Evolutionary conservation across 2,113 vertebrate genomes (phyloP).

Genomic region (Telmatochromis sp.): DNA sequence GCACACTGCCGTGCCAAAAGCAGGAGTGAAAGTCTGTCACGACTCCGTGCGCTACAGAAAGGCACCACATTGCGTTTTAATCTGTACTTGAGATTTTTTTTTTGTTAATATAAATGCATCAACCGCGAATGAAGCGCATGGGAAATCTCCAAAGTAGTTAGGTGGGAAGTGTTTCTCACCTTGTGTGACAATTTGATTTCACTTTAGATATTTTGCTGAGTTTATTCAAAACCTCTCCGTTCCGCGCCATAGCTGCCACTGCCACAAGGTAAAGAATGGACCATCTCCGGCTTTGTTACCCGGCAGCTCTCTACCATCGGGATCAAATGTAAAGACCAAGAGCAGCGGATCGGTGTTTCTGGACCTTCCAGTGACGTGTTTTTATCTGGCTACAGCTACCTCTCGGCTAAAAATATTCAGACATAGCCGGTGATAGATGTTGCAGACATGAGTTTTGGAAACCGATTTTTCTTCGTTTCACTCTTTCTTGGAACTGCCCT

Average conservation of each 20-base stretch:
- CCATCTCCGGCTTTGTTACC: neutral
- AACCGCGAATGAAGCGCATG: neutral
- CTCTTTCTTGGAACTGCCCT: conserved; percentile 55
- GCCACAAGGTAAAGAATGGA: conserved; percentile 34
- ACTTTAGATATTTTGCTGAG: neutral
- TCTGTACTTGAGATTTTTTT: neutral
- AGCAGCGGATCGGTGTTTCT: neutral
- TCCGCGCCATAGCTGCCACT: neutral
- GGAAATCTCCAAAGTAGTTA: conserved; percentile 29
- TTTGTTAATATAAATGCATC: neutral
- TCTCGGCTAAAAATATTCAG: neutral
- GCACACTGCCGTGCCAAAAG: neutral
- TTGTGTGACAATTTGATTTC: neutral
- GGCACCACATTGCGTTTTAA: neutral
- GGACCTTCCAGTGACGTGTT: neutral
- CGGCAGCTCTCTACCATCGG: neutral
- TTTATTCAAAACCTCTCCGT: neutral
- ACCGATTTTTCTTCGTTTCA: conserved; percentile 44
- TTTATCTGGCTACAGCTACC: neutral
- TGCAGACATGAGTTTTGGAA: conserved; percentile 64
- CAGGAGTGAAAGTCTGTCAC: conserved; percentile 16
- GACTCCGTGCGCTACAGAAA: conserved; percentile 8
- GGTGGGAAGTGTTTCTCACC: neutral
- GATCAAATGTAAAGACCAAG: conserved; percentile 33
- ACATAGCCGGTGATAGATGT: conserved; percentile 23